Evolutionary conservation across 2,113 vertebrate genomes (phyloP).

Genomic region (Illadopsis cleaveri): DNA sequence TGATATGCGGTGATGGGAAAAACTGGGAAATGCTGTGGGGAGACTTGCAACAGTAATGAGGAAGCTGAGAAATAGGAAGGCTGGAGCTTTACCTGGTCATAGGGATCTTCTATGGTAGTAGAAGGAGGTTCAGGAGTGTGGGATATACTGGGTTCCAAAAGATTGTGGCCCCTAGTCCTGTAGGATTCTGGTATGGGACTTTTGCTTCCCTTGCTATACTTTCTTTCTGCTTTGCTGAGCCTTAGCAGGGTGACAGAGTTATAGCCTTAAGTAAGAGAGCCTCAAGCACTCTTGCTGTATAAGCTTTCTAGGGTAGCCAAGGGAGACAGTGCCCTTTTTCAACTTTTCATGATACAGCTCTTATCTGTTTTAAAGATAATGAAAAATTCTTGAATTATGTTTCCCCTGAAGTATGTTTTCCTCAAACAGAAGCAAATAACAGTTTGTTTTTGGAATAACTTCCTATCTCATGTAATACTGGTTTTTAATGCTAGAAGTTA

Average conservation of each 20-base stretch:
- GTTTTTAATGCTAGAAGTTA: background rate
- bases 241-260: background rate
- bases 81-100: background rate
- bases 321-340: background rate
- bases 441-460: background rate
- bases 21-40: background rate
- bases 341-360: background rate
- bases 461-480: background rate
- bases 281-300: background rate
- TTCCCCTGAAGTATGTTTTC: background rate
- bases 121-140: background rate
- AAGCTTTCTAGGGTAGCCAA: background rate
- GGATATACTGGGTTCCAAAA: background rate
- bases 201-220: background rate
- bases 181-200: background rate
- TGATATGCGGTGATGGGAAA: background rate
- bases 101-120: background rate
- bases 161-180: background rate
- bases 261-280: background rate
- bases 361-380: background rate
- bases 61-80: background rate
- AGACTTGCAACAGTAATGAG: background rate
- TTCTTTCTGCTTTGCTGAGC: background rate
- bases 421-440: background rate
- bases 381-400: constrained; percentile 15